A percentile compares a stretch with the other conserved stretches of the same genome.
Evolutionary conservation across 2,797 vertebrate species (phyloP).

Genomic region (Coracias cyanogaster): DNA sequence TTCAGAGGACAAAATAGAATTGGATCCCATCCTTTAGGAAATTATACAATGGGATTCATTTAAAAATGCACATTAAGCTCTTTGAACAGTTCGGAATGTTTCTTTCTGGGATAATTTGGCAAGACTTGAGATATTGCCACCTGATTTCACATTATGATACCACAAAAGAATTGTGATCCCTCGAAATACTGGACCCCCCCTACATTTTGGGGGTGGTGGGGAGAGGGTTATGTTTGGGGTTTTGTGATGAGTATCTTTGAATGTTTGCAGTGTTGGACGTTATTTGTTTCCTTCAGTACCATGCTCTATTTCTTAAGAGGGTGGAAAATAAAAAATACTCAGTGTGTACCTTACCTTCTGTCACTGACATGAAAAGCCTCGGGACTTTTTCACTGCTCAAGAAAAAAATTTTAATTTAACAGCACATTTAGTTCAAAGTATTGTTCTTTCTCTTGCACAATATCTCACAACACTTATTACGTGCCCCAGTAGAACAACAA

Average conservation of each 20-base stretch:
- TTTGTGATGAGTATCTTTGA: constrained; percentile 21
- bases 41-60: not conserved
- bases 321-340: not conserved
- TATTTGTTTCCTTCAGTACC: constrained; percentile 48
- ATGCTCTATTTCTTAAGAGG: constrained; percentile 12
- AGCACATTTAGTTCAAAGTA: constrained; percentile 60
- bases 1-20: constrained; percentile 38
- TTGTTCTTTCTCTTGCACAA: constrained; percentile 15
- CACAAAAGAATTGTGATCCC: not conserved
- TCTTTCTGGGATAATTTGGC: constrained; percentile 10
- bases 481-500: not conserved
- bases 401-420: constrained; percentile 51
- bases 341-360: not conserved
- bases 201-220: accelerated
- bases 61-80: not conserved
- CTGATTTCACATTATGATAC: not conserved
- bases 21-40: constrained; percentile 4
- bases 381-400: constrained; percentile 32
- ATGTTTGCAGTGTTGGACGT: constrained; percentile 34
- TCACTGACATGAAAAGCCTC: constrained; percentile 33
- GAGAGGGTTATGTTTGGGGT: not conserved
- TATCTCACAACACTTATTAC: not conserved
- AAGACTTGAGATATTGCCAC: not conserved
- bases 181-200: not conserved
- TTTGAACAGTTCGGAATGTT: not conserved